These are phyloP conservation scores for Odontocerum albicorne DNA, from an alignment of 2,888 invertebrate genomes.

Conservation along the genomic window DNA sequence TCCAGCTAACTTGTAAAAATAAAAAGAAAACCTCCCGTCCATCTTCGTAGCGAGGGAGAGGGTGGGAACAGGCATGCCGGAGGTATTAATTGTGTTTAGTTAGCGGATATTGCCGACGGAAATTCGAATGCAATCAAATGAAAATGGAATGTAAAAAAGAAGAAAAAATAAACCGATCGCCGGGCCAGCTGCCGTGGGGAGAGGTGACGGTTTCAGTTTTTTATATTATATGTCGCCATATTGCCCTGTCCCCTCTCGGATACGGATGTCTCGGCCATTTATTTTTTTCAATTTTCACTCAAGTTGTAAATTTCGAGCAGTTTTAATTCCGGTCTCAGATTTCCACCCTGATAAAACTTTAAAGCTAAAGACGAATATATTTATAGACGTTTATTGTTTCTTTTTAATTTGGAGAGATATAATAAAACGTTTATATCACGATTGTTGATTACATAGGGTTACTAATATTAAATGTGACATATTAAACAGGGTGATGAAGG, in stretches of 20 bases:
- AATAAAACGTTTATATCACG: no score
- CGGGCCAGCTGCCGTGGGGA: constrained; percentile 16
- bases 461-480: no score
- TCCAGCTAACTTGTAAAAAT: no score
- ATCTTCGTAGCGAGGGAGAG: constrained; percentile 40
- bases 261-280: neutral
- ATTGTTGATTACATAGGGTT: no score
- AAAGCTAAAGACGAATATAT: no score
- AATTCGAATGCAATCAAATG: constrained; percentile 39
- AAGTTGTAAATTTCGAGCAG: no score
- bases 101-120: constrained; percentile 61
- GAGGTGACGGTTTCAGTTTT: constrained; percentile 9
- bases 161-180: constrained; percentile 23
- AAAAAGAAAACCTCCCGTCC: constrained; percentile 19
- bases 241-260: neutral
- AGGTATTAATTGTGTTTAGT: constrained; percentile 61
- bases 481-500: no score
- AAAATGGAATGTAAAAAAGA: constrained; percentile 32
- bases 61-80: constrained; percentile 22
- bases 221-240: constrained; percentile 6
- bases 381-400: no score
- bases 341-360: no score
- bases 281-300: no score
- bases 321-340: no score
- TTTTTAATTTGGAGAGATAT: no score